Evolutionary conservation across 2,888 invertebrate genomes (phyloP).

Genomic region (Thera britannica): DNA sequence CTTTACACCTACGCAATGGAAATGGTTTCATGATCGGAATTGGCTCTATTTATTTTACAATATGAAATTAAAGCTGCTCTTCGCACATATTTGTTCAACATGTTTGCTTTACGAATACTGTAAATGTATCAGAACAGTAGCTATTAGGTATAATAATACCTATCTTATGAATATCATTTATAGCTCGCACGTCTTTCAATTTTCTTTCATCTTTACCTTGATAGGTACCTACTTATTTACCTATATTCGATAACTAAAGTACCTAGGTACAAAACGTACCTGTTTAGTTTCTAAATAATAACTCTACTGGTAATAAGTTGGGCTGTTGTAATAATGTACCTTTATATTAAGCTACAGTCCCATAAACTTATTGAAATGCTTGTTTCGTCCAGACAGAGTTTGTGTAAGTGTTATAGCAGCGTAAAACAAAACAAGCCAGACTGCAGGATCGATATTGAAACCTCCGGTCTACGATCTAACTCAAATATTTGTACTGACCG

Average conservation of each 20-base stretch:
- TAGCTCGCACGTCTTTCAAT: neutral
- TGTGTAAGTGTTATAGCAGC: slow-evolving; percentile 29
- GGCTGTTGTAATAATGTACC: neutral
- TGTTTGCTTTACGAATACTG: neutral
- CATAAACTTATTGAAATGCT: neutral
- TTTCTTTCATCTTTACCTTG: neutral
- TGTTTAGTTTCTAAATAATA: neutral
- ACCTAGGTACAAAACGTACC: too few relatives aligned
- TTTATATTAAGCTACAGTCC: neutral
- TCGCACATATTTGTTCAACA: neutral
- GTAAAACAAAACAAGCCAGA: slow-evolving; percentile 39
- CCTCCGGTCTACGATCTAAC: slow-evolving; percentile 29
- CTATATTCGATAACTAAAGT: too few relatives aligned
- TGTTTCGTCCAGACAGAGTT: slow-evolving; percentile 16
- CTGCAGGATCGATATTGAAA: slow-evolving; percentile 38
- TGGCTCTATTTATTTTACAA: neutral
- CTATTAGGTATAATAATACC: too few relatives aligned
- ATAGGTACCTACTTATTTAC: neutral
- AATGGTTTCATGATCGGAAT: neutral
- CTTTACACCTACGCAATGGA: neutral
- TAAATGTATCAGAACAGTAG: neutral
- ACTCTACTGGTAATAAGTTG: neutral
- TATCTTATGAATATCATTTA: too few relatives aligned
- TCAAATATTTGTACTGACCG: slow-evolving; percentile 38
- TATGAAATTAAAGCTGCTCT: neutral